These are phyloP conservation scores for Picus viridis DNA, from an alignment of 2,797 vertebrate genomes.

Conservation along the genomic window DNA sequence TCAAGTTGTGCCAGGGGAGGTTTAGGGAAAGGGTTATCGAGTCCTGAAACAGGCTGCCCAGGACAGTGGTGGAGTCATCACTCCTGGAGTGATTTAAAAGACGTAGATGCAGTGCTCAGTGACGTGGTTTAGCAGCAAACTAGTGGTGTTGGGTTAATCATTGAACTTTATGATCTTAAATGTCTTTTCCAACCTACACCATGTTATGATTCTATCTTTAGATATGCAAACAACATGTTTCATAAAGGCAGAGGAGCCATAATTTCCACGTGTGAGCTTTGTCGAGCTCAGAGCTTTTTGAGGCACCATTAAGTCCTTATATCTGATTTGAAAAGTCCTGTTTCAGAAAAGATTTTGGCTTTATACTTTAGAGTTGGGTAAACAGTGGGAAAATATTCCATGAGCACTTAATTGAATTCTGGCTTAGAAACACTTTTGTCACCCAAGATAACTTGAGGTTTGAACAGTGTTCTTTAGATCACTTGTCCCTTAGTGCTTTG, in stretches of 20 bases:
- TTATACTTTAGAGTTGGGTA: neutral
- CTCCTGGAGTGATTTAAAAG: too few relatives aligned
- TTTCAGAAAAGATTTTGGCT: neutral
- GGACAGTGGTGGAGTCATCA: too few relatives aligned
- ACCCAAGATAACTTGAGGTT: neutral
- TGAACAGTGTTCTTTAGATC: neutral
- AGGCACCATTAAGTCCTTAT: neutral
- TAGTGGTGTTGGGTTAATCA: too few relatives aligned
- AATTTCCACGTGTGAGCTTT: neutral
- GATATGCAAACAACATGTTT: neutral
- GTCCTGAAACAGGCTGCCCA: too few relatives aligned
- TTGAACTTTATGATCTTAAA: too few relatives aligned
- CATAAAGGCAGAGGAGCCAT: neutral
- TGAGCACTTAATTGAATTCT: neutral
- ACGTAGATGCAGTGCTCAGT: too few relatives aligned
- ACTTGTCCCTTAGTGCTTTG: neutral
- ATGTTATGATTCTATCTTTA: neutral
- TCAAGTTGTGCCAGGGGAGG: too few relatives aligned
- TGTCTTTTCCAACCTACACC: too few relatives aligned
- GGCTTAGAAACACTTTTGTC: neutral
- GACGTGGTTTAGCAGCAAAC: too few relatives aligned
- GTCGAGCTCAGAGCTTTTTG: neutral
- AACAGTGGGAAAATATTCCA: neutral
- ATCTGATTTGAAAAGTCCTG: neutral
- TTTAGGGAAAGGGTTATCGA: too few relatives aligned